A percentile compares a stretch with the other conserved stretches of the same genome.
Evolutionary conservation across 2,113 vertebrate species (phyloP).

Genomic region (Phoxinus phoxinus): DNA sequence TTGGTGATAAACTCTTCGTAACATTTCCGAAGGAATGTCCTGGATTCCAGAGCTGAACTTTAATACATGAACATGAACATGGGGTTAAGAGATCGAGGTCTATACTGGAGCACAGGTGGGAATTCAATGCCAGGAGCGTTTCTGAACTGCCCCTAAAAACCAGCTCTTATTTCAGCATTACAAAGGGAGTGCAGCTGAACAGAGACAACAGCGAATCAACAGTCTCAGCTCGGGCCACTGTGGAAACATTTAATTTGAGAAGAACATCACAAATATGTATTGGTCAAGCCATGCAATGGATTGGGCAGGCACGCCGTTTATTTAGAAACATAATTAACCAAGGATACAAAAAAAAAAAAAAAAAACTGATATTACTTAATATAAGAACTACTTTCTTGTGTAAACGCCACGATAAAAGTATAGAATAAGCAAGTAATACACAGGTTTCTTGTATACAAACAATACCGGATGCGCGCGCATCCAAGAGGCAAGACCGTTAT

Average conservation of each 20-base stretch:
- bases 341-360: no score
- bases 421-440: no score
- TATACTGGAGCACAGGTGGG: slow-evolving; percentile 35
- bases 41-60: neutral
- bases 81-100: neutral
- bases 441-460: no score
- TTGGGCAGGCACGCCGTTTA: no score
- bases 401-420: no score
- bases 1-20: neutral
- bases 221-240: neutral
- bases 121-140: slow-evolving; percentile 39
- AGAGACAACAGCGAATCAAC: neutral
- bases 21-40: neutral
- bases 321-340: no score
- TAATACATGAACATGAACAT: neutral
- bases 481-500: no score
- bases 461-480: no score
- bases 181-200: neutral
- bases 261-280: neutral
- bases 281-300: no score
- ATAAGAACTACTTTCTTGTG: no score
- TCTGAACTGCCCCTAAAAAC: neutral
- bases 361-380: no score
- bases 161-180: slow-evolving; percentile 32
- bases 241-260: neutral